Conservation (phyloP, 2,113 vertebrate species). For the Typhlomys cinereus region DNA sequence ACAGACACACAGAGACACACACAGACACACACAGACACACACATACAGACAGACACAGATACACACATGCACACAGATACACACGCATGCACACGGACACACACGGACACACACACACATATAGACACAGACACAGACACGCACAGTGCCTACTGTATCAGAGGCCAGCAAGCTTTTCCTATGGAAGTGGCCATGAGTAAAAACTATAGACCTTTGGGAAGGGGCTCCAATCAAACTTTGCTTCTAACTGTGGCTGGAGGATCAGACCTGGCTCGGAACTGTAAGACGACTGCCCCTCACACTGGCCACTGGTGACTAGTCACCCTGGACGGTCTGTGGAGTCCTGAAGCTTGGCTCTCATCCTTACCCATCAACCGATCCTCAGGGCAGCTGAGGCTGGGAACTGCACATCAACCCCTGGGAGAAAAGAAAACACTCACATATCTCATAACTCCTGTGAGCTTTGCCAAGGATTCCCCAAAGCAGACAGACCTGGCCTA, state of each 20-base stretch:
- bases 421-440: neutral
- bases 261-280: neutral
- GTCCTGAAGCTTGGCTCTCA: no score
- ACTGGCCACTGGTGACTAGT: neutral
- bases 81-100: neutral
- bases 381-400: neutral
- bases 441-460: neutral
- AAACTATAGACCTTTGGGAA: neutral
- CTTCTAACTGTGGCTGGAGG: neutral
- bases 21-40: no score
- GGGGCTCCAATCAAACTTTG: slow-evolving; percentile 40
- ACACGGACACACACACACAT: neutral
- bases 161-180: neutral
- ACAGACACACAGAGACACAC: neutral
- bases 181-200: neutral
- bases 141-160: neutral
- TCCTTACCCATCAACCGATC: neutral
- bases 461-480: no score
- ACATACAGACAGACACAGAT: neutral
- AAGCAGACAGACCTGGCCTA: neutral
- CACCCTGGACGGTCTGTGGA: neutral
- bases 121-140: no score
- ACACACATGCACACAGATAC: no score
- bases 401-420: neutral
- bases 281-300: neutral